Base-by-base conservation (phyloP, 2,888 invertebrate genomes). In the Caenorhabditis sp. region DNA sequence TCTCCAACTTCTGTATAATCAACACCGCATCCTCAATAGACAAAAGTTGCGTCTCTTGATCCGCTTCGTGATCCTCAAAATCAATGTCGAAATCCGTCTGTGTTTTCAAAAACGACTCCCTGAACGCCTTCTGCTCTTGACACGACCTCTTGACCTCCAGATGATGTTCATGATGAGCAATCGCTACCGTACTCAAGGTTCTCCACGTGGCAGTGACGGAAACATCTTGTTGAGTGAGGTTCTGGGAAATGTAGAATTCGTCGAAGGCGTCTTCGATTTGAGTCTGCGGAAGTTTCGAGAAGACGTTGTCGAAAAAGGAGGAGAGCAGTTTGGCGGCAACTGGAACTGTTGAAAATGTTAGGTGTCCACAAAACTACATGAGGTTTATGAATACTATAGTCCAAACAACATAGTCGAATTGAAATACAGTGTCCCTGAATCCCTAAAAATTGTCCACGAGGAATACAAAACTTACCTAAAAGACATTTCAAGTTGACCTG, bases 1-100 rank as follows among this genome's bases (percentile, higher is more conserved):
- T 82, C 72, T 89, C 89, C 44, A 88, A 76, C 28, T 87, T 87
- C 41, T 89, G 89, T 38, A 89, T 86, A n/a, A 89, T 85, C 38
- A 87, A 31, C 31, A 87, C 81, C 1, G 89, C 89, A n/a, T 89
- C 88, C 41, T 89, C 89, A n/a, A 89, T 73, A 12, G 84, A 85
- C 56, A 89, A 68, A 19, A 88, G 35, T 22, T 84, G 75, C 7
- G 82, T 72, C 19, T 86, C 83, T n/a, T 82, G 74, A 1, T 70
- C 82, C 61, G 47, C 74, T 26, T 83, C 83, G 19, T 51, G 63
- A 26, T 83, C 74, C 10, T 83, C 83, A n/a, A 83, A 63, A 66
- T 83, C 83, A 10, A 83, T 83, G 35, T 83, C 83, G n/a, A 83
- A 83, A 31, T 83, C 79, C 10, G 83, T 83, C 19, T 83, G 79